Conservation (phyloP, 2,888 invertebrate species). For the Horisme vitalbata region DNA sequence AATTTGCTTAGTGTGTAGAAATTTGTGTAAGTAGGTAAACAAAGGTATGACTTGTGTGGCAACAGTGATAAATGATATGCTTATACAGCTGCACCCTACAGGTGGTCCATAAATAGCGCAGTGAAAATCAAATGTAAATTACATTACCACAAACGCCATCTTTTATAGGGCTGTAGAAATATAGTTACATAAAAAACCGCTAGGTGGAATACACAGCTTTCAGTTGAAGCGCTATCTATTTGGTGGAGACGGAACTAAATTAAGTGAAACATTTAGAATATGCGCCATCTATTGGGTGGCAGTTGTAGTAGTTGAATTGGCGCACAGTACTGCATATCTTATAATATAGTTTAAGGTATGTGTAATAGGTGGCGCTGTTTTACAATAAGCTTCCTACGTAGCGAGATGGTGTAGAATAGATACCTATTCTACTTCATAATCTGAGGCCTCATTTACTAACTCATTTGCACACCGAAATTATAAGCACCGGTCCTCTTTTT, state of each 20-base stretch:
- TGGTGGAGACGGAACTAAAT: background rate
- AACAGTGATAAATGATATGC: constrained; percentile 29
- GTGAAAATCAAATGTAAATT: background rate
- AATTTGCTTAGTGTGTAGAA: constrained; percentile 28
- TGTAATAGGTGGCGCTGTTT: too few relatives aligned
- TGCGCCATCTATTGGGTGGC: constrained; percentile 21
- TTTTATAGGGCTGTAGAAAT: background rate
- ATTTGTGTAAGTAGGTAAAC: constrained; percentile 30
- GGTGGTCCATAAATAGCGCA: constrained; percentile 29
- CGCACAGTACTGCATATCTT: too few relatives aligned
- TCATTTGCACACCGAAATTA: too few relatives aligned
- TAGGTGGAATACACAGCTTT: too few relatives aligned
- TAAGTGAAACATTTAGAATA: background rate
- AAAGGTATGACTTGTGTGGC: constrained; percentile 24
- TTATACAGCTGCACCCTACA: constrained; percentile 29
- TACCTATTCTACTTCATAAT: too few relatives aligned
- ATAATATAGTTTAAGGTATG: too few relatives aligned
- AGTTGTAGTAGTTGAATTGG: background rate
- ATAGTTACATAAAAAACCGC: background rate
- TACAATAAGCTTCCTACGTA: too few relatives aligned
- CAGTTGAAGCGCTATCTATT: background rate
- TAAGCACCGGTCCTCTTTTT: too few relatives aligned
- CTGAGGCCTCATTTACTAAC: too few relatives aligned
- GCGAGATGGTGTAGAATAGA: too few relatives aligned
- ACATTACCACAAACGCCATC: constrained; percentile 19